Base-by-base conservation (phyloP, 92 coral and sea anemone species). In the Phenganax stokvisi region DNA sequence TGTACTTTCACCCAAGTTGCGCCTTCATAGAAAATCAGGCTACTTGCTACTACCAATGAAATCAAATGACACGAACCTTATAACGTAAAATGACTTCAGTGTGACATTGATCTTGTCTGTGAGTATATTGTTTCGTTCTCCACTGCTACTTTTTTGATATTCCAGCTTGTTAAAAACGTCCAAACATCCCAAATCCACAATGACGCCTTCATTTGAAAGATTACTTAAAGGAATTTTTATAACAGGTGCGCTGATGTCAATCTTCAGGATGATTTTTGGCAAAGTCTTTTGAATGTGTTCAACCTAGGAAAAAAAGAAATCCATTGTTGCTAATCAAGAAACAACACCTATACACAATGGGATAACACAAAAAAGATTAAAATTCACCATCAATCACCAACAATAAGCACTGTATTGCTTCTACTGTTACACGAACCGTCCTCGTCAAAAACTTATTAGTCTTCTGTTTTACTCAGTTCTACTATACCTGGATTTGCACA, bases 401-500 rank as follows among this genome's bases (percentile, higher is more conserved):
- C 1, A 59, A 59, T 59, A 59, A 59, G 5, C 47, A 37, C 47
- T 5, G 47, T 37, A 37, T 37, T 37, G 47, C 47, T 37, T 37
- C 47, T 5, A 37, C 5, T 1, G 47, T 37, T 37, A 37, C 47
- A 37, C 47, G 47, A 37, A 37, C 47, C 25, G 25, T 20, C 25
- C 25, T 37, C 5, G 47, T 37, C 47, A 37, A 37, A 37, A 37
- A 37, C 47, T 37, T 2, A 37, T 37, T 37, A 37, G 47, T 52
- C 9, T 8, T 27, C 6, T 54, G 47, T 54, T 54, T 75, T 28
- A 8, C 6, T 12, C 31, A 13, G 57, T 53, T 53, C 54, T n/a
- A n/a, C 20, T 55, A 58, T 78, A 78, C 82, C 82, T 78, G 82
- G 20, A 78, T 51, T 53, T 78, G 82, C 3, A 78, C 82, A 31